Evolutionary conservation across 2,797 vertebrate species (phyloP).

Genomic region (Microctenopoma steveboyesi): DNA sequence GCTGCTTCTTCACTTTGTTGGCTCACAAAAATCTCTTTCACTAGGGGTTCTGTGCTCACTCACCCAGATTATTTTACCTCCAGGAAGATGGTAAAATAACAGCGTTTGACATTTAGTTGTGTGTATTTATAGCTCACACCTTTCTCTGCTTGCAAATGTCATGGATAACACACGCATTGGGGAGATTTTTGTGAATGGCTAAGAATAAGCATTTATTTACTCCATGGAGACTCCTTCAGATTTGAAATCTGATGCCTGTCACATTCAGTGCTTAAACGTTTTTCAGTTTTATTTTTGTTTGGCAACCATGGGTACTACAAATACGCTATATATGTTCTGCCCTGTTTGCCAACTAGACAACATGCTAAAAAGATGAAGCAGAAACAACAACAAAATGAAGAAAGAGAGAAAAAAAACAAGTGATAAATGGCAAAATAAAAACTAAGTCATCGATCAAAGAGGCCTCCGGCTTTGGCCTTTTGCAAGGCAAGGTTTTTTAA

Average conservation of each 20-base stretch:
- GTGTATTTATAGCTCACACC: constrained; percentile 13
- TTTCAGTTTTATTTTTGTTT: background rate
- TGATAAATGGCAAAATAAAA: too few relatives aligned
- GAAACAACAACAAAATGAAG: too few relatives aligned
- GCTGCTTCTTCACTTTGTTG: constrained; percentile 32
- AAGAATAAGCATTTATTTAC: background rate
- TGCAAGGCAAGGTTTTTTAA: background rate
- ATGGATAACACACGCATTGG: constrained; percentile 15
- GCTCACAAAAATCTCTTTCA: constrained; percentile 4
- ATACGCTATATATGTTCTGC: background rate
- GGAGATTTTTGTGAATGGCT: constrained; percentile 3
- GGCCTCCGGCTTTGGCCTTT: too few relatives aligned
- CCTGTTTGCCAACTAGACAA: too few relatives aligned
- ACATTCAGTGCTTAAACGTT: background rate
- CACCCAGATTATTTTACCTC: constrained; percentile 33
- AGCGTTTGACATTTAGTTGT: constrained; percentile 53
- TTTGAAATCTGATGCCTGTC: background rate
- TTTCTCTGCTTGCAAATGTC: constrained; percentile 51
- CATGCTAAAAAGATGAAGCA: too few relatives aligned
- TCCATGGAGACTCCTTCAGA: background rate
- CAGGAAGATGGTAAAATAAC: constrained; percentile 50
- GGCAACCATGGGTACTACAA: background rate
- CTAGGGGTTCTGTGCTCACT: constrained; percentile 20
- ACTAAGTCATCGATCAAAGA: background rate
- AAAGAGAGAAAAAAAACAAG: too few relatives aligned